Percentiles rank a stretch among this genome's conserved stretches.
Evolutionary conservation across 2,797 vertebrate genomes (phyloP).

Genomic region (Lepilemur ruficaudatus): DNA sequence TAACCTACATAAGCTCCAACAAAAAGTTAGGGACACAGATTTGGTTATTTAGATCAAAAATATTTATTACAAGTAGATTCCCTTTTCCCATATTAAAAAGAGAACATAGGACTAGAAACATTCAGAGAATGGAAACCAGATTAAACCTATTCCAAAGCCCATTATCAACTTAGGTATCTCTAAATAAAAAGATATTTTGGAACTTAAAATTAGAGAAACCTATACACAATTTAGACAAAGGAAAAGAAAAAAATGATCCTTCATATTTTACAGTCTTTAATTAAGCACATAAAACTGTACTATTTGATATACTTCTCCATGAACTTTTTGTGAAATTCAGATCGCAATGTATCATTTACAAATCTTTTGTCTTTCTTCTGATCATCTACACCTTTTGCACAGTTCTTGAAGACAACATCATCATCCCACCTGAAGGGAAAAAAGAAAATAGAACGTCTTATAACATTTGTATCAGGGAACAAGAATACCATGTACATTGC

Average conservation of each 20-base stretch:
- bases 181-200: constrained; percentile 57
- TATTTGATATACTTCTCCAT: constrained; percentile 99
- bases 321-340: constrained; percentile 99
- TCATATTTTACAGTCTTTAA: constrained; percentile 68
- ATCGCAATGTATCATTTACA: constrained; percentile 96
- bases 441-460: background rate
- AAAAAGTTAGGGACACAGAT: background rate
- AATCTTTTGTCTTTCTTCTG: constrained; percentile 97
- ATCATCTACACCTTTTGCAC: constrained; percentile 97
- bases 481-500: background rate
- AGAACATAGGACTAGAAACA: constrained; percentile 48
- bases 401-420: constrained; percentile 98
- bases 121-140: constrained; percentile 48
- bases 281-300: constrained; percentile 80
- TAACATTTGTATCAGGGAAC: background rate
- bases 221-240: constrained; percentile 28
- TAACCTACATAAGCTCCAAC: background rate
- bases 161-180: constrained; percentile 39
- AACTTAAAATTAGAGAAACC: constrained; percentile 44
- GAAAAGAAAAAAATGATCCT: background rate
- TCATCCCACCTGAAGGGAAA: constrained; percentile 94
- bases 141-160: constrained; percentile 58
- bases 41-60: constrained; percentile 22
- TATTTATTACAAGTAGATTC: constrained; percentile 74
- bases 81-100: constrained; percentile 56